phyloP scores from a whole-genome alignment of 2,888 invertebrate genomes.

The Bombyx huttoni region DNA sequence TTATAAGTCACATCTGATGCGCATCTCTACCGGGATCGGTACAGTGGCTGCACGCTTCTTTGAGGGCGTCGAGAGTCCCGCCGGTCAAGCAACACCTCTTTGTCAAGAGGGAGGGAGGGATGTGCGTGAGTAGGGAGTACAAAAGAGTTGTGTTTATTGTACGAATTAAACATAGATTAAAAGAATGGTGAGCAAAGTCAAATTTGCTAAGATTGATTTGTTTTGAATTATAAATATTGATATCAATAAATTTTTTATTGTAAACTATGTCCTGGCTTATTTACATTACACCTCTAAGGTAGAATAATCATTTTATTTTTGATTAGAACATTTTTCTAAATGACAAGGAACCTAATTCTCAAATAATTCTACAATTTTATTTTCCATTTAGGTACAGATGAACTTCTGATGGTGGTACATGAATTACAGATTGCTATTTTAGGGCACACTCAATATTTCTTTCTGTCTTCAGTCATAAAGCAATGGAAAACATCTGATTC shows the following conservation, averaged over 20 bases:
- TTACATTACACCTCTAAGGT: conserved; percentile 5
- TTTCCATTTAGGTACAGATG: too few relatives aligned
- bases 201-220: conserved; percentile 40
- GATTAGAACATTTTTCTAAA: too few relatives aligned
- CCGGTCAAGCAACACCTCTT: not conserved
- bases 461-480: too few relatives aligned
- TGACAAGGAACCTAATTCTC: too few relatives aligned
- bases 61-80: too few relatives aligned
- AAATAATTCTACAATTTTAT: too few relatives aligned
- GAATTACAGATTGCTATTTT: too few relatives aligned
- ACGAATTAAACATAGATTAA: not conserved
- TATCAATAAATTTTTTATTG: conserved; percentile 70
- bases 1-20: conserved; percentile 1
- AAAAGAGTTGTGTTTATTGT: conserved; percentile 19
- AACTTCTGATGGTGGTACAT: too few relatives aligned
- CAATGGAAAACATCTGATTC: too few relatives aligned
- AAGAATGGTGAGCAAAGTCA: conserved; percentile 12
- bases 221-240: conserved; percentile 63
- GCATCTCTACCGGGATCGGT: not conserved
- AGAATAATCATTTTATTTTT: not conserved
- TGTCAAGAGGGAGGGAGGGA: not conserved
- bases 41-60: too few relatives aligned
- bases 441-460: too few relatives aligned
- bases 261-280: conserved; percentile 26
- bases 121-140: conserved; percentile 23